Conservation (phyloP, 1,140 invertebrate genomes). For the Macrotrachela quadricornifera region DNA sequence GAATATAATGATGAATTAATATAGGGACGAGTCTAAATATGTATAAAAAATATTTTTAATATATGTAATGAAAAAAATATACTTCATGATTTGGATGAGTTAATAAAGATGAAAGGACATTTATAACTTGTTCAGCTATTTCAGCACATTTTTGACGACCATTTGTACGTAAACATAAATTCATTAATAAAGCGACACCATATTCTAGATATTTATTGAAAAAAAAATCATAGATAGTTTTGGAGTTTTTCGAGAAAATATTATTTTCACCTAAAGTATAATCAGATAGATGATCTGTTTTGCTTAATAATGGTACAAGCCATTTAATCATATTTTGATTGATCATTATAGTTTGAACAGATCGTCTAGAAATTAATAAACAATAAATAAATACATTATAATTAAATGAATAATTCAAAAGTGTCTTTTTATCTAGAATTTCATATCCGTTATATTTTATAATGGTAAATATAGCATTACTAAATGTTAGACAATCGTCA, state of each 20-base stretch:
- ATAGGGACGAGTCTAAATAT: slow-evolving; percentile 36
- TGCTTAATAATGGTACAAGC: slow-evolving; percentile 37
- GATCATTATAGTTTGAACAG: slow-evolving; percentile 40
- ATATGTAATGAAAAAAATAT: neutral
- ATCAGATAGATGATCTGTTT: slow-evolving; percentile 29
- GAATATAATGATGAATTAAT: slow-evolving; percentile 40
- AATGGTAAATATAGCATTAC: too few species aligned
- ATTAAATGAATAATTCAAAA: too few species aligned
- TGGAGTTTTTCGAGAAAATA: too few species aligned
- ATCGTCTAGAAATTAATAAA: neutral
- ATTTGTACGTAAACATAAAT: slow-evolving; percentile 40
- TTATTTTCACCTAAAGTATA: slow-evolving; percentile 19
- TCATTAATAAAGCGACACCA: slow-evolving; percentile 43
- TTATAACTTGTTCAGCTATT: slow-evolving; percentile 20
- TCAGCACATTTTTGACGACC: slow-evolving; percentile 21
- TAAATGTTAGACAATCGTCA: too few species aligned
- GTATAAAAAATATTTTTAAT: neutral
- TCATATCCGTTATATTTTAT: too few species aligned
- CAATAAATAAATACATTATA: too few species aligned
- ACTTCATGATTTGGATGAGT: slow-evolving; percentile 31
- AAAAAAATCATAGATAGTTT: too few species aligned
- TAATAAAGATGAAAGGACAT: slow-evolving; percentile 28
- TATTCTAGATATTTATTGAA: too few species aligned
- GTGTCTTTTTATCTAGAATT: too few species aligned
- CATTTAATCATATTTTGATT: slow-evolving; percentile 40